Evolutionary conservation across 2,113 vertebrate species (phyloP), one percentile per base, ranked within the genome.

Genomic region (Dipodomys merriami): DNA sequence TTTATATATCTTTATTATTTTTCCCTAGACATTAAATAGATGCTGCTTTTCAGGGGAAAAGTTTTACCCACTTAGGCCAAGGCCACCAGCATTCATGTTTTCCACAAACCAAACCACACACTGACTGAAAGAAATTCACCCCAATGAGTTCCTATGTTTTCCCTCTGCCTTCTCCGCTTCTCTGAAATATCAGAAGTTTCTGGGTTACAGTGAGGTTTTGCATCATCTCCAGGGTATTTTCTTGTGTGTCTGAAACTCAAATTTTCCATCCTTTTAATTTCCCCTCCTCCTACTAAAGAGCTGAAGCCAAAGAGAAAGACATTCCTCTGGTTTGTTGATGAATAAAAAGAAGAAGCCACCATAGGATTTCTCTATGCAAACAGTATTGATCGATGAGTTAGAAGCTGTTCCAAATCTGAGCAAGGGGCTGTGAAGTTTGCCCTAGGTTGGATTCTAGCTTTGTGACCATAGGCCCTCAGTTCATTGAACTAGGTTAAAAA

Each of bases 281-380:
- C 62, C 85, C 46, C 22, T 62, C n/a, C 12, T 15, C n/a, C 22
- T 57, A 49, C 30, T 64, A 9, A 82, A 62, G 16, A 71, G 10
- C 20, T 85, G 69, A 91, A 87, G 33, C n/a, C 68, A 76, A 77
- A 46, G 64, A 90, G 53, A 65, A 91, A 60, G 77, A 19, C 19
- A 25, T 33, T 30, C 16, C 35, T 80, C 74, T 74, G 81, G 4
- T 72, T 81, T 89, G 35, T 64, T 76, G 76, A 57, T 74, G 33
- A 89, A 33, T 72, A 80, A 71, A 80, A 62, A 16, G 4, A 94
- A 89, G 60, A 44, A 49, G n/a, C 13, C 22, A 64, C 73, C 25
- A 18, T 62, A 2, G 12, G 44, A 29, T 29, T 92, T 84, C 30
- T 67, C 11, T 30, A 33, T 60, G 83, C 25, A 78, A 78, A 83